These are phyloP conservation scores for Sebastes schlegelii DNA, from an alignment of 2,113 vertebrate genomes.

Conservation along the genomic window DNA sequence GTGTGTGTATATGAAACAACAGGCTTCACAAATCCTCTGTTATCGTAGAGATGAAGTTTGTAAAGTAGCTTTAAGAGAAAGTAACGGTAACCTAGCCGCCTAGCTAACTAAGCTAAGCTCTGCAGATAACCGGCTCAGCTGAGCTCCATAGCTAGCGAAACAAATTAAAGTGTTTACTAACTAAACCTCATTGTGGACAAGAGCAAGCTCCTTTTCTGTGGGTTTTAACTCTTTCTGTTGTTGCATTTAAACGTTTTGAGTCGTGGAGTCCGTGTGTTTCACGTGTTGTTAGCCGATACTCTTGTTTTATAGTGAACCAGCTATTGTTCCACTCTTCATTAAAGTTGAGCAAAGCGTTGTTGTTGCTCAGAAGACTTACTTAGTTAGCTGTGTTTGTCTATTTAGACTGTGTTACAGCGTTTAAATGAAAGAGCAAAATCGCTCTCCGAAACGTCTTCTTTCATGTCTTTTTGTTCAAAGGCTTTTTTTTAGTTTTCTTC, in stretches of 20 bases:
- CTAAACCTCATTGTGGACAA: not conserved
- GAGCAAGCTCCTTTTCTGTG: rapidly evolving
- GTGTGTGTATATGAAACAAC: rapidly evolving
- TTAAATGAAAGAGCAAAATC: not conserved
- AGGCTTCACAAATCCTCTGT: rapidly evolving
- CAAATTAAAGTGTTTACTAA: constrained; percentile 11
- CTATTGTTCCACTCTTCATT: constrained; percentile 72
- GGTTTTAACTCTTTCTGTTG: rapidly evolving
- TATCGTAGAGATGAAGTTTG: not conserved
- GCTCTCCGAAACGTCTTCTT: not conserved
- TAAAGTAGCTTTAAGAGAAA: constrained; percentile 42
- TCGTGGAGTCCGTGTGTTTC: too few species aligned
- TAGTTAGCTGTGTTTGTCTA: not conserved
- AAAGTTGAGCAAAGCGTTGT: constrained; percentile 66
- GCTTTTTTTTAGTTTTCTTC: constrained; percentile 21
- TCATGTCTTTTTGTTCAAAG: not conserved
- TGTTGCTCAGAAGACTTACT: constrained; percentile 6
- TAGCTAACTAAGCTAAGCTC: constrained; percentile 61
- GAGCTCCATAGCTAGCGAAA: constrained; percentile 48
- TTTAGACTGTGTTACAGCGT: not conserved
- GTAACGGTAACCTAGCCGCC: constrained; percentile 62
- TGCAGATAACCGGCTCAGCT: constrained; percentile 63
- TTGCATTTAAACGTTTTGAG: rapidly evolving
- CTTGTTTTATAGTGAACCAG: constrained; percentile 13
- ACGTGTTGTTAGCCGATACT: not conserved